A percentile compares a stretch with the other conserved stretches of the same genome.
These are phyloP conservation scores for Heloderma charlesbogerti DNA, from an alignment of 2,113 vertebrate species.

Conservation along the genomic window DNA sequence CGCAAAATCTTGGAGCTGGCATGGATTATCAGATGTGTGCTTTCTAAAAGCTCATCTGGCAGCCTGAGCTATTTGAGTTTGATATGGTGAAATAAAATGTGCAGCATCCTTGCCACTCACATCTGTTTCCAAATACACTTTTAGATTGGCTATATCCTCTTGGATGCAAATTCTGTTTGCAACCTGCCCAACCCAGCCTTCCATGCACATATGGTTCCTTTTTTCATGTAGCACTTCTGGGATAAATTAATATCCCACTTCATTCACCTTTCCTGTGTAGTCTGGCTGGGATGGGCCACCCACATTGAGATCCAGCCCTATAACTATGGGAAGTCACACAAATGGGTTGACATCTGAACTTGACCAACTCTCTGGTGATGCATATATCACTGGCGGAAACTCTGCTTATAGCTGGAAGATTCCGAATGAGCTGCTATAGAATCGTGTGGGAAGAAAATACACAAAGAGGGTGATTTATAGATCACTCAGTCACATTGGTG, in stretches of 20 bases:
- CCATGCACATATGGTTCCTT: conserved; percentile 21
- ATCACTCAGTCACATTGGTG: background rate
- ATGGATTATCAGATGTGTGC: too few species aligned
- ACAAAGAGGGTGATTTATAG: background rate
- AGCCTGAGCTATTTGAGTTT: conserved; percentile 24
- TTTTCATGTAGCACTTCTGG: conserved; percentile 18
- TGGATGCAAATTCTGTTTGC: background rate
- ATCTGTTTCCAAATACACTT: conserved; percentile 41
- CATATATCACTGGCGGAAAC: conserved; percentile 24
- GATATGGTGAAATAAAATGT: background rate
- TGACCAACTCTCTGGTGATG: background rate
- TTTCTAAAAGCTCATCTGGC: too few species aligned
- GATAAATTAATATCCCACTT: conserved; percentile 28
- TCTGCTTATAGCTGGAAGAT: background rate
- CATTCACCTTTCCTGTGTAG: background rate
- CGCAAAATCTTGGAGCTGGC: too few species aligned
- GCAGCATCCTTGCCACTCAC: background rate
- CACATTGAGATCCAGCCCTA: background rate
- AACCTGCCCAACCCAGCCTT: background rate
- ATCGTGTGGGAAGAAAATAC: background rate
- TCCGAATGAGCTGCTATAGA: background rate
- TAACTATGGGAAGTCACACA: accelerated
- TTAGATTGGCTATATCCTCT: accelerated
- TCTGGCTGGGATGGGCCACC: background rate
- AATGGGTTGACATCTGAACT: background rate